Conservation (phyloP, 2,797 vertebrate genomes). For the Borostomias antarcticus region DNA sequence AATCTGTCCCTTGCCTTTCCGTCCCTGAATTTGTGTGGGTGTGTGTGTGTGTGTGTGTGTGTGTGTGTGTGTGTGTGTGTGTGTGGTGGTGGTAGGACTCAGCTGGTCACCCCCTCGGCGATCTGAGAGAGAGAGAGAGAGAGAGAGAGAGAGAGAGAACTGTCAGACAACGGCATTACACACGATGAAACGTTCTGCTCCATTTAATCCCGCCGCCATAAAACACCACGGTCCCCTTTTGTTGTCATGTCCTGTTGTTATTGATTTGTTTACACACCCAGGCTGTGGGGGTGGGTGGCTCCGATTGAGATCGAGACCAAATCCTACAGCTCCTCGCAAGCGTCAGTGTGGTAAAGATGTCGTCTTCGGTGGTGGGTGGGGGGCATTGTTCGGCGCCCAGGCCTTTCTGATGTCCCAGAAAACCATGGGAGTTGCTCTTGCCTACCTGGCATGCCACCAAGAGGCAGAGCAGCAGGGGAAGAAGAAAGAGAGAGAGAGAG, state of each 20-base stretch:
- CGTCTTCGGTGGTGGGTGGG: not conserved
- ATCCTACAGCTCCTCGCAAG: not conserved
- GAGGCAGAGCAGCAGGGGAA: slow-evolving; percentile 4
- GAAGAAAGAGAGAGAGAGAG: not conserved
- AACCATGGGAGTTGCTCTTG: slow-evolving; percentile 20
- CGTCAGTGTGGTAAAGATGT: not conserved
- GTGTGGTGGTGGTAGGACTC: slow-evolving; percentile 2
- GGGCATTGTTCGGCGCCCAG: not conserved
- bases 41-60: not conserved
- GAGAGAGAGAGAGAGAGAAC: too few relatives aligned
- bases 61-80: not conserved
- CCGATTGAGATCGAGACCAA: slow-evolving; percentile 3
- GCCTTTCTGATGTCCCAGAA: slow-evolving; percentile 8
- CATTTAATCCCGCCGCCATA: not conserved
- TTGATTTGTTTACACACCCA: not conserved
- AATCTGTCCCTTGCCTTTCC: slow-evolving; percentile 4
- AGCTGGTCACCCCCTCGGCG: slow-evolving; percentile 21
- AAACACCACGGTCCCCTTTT: not conserved
- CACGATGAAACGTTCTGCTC: not conserved
- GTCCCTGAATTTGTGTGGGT: not conserved
- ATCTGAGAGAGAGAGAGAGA: slow-evolving; percentile 29
- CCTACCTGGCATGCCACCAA: slow-evolving; percentile 25
- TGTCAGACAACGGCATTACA: slow-evolving; percentile 37
- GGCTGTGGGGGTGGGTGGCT: not conserved
- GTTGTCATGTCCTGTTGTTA: not conserved